Base-by-base conservation (phyloP, 2,113 vertebrate genomes). In the Tyto alba region DNA sequence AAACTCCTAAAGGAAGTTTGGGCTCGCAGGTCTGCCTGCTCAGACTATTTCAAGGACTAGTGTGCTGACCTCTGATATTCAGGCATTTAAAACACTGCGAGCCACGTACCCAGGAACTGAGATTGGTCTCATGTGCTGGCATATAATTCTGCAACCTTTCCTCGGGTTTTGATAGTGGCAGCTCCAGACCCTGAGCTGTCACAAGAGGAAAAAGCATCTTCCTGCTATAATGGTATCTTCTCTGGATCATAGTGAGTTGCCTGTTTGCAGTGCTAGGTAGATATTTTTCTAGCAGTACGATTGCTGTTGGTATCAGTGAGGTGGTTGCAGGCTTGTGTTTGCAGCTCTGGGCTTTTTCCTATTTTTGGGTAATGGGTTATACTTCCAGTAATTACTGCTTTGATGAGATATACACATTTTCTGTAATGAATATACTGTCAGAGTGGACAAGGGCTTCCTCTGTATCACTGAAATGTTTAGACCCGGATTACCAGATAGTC, bases 231-330 rank as follows among this genome's bases (percentile, higher is more conserved):
- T 1, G 9, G 53, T 16, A 17, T 40, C 69, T 79, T 41, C 72
- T 53, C 47, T 4, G 7, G 55, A 11, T 38, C 2, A 0, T 0
- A 29, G 27, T 0, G 22, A 48, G 66, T 3, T 16, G 25, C 50
- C 78, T 10, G 12, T n/a, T 85, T 38, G 78, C 69, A 41, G 1
- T 21, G 57, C 34, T 12, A 27, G 10, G 25, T 36, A 11, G 4
- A 7, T 18, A 7, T 4, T 36, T 30, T 40, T 69, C 47, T 17
- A 22, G 43, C 47, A 47, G 59, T 4, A 5, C 0, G 0, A 27
- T 1, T 38, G 45, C 48, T 3, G 16, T 25, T 53, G 84, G 84
- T 27, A 27, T 38, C 71, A 52, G 53, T 10, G 5, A 40, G 17
- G 13, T 26, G 67, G 25, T 10, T 45, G 57, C 56, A 76, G 66